Conservation (phyloP, 2,797 vertebrate genomes). For the Selene dorsalis region DNA sequence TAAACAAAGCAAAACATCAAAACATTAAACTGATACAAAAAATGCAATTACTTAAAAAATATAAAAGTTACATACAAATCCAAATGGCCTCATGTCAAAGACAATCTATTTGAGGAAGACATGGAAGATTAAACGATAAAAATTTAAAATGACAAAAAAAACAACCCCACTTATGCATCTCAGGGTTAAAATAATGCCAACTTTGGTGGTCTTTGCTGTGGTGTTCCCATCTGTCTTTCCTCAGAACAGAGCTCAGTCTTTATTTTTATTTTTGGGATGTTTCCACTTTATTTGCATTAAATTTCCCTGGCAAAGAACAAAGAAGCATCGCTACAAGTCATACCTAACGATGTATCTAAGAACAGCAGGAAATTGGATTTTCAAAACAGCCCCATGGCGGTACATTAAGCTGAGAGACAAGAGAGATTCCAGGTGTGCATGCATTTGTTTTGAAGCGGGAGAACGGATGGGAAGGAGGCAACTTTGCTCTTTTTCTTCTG, state of each 20-base stretch:
- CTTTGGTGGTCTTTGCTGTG: conserved; percentile 25
- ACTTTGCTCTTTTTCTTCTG: background rate
- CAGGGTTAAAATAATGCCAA: conserved; percentile 34
- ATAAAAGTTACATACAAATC: too few relatives aligned
- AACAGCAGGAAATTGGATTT: conserved; percentile 60
- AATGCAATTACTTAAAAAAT: too few relatives aligned
- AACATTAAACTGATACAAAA: too few relatives aligned
- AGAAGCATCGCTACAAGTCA: conserved; percentile 38
- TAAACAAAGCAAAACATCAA: too few relatives aligned
- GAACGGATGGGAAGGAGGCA: conserved; percentile 1
- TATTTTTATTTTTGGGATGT: conserved; percentile 29
- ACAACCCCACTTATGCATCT: too few relatives aligned
- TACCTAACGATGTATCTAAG: conserved; percentile 41
- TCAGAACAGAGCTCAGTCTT: conserved; percentile 41
- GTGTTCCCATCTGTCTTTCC: conserved; percentile 40
- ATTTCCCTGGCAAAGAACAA: conserved; percentile 32
- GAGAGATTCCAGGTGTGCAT: conserved; percentile 9
- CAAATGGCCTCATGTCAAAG: too few relatives aligned
- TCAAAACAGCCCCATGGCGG: conserved; percentile 48
- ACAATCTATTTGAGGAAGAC: too few relatives aligned
- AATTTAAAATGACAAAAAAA: too few relatives aligned
- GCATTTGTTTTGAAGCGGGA: conserved; percentile 11
- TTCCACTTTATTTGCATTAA: conserved; percentile 53
- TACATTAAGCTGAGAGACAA: conserved; percentile 41
- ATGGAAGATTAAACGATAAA: too few relatives aligned